Evolutionary conservation across 2,797 vertebrate genomes (phyloP).

Genomic region (Oceanodroma leucorhoa): DNA sequence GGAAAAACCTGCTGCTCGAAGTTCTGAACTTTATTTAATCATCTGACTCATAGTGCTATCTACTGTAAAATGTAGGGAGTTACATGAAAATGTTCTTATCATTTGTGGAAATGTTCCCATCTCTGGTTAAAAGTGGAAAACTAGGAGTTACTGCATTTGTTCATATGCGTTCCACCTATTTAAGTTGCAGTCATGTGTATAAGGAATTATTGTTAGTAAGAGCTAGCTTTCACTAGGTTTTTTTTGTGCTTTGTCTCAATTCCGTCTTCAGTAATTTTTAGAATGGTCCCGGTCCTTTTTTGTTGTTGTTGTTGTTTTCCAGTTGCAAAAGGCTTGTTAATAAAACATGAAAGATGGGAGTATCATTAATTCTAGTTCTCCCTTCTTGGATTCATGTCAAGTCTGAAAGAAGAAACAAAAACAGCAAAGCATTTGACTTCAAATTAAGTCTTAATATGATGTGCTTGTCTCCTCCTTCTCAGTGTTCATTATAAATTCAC

Average conservation of each 20-base stretch:
- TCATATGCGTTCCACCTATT: not conserved
- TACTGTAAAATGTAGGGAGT: slow-evolving; percentile 30
- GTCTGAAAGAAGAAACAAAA: slow-evolving; percentile 17
- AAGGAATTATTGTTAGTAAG: not conserved
- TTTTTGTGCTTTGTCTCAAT: not conserved
- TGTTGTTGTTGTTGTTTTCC: not conserved
- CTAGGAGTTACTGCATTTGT: not conserved
- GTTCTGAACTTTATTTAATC: slow-evolving; percentile 23
- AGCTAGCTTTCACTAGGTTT: not conserved
- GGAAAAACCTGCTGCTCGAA: not conserved
- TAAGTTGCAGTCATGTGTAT: not conserved
- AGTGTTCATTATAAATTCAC: slow-evolving; percentile 1
- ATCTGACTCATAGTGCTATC: slow-evolving; percentile 50
- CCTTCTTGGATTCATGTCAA: not conserved
- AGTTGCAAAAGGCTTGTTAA: not conserved
- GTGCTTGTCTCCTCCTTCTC: not conserved
- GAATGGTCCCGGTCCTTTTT: not conserved
- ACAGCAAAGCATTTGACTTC: not conserved
- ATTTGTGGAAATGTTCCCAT: not conserved
- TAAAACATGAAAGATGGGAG: slow-evolving; percentile 10
- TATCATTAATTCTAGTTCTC: not conserved
- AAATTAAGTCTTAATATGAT: slow-evolving; percentile 15
- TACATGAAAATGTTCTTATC: not conserved
- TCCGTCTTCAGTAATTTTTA: not conserved
- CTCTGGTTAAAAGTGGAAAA: not conserved